These are phyloP conservation scores for Theonella swinhoei DNA, from an alignment of 37 sponge, comb jelly and placozoan genomes.

Conservation along the genomic window DNA sequence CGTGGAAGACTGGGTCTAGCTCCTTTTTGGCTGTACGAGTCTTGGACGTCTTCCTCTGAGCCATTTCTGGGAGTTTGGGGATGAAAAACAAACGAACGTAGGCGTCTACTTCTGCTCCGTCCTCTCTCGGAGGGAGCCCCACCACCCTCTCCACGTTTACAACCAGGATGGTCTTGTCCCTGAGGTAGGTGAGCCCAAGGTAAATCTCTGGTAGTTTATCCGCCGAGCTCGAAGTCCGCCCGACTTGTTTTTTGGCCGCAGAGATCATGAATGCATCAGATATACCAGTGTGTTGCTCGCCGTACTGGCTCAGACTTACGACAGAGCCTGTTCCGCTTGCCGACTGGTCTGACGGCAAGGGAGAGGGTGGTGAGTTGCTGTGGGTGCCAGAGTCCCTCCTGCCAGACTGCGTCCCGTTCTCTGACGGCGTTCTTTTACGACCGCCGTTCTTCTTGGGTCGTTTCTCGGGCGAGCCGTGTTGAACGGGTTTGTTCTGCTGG, in stretches of 20 bases:
- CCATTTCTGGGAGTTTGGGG: conserved; percentile 21
- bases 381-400: not conserved
- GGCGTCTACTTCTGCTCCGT: conserved; percentile 53
- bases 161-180: not conserved
- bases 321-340: not conserved
- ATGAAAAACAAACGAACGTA: conserved; percentile 60
- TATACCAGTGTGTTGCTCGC: not conserved
- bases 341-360: not conserved
- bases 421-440: too few species aligned
- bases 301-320: not conserved
- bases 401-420: not conserved
- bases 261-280: not conserved
- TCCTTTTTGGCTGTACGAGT: not conserved
- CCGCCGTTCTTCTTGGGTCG: not conserved
- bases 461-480: not conserved
- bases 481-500: not conserved
- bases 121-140: conserved; percentile 38
- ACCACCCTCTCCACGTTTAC: conserved; percentile 45
- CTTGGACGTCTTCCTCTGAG: conserved; percentile 51
- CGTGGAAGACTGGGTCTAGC: conserved; percentile 36
- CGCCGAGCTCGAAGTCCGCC: not conserved
- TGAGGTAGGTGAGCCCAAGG: conserved; percentile 26
- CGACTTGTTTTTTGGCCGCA: not conserved
- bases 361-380: not conserved
- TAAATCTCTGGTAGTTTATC: conserved; percentile 19